Evolutionary conservation across 2,888 invertebrate species (phyloP), one percentile per base, ranked within the genome.

Genomic region (Lottia scabra): DNA sequence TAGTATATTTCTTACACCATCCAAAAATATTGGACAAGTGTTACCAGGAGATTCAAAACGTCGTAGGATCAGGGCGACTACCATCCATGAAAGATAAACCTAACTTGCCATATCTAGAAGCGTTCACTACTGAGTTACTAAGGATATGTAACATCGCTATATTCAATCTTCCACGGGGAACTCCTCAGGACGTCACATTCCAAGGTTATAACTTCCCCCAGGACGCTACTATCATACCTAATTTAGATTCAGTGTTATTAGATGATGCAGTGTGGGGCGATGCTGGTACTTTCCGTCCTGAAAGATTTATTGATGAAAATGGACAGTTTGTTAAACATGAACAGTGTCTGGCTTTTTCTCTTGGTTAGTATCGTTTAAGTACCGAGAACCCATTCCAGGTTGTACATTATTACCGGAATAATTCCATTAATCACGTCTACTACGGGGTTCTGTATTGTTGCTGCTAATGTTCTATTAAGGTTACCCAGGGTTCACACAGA

Each of bases 1-100:
- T 96, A 5, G 94, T 94, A 76, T 91, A 95, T 84, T 92, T 96
- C 85, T 95, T 95, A 12, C 92, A 94, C 66, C 93, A 96, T 85
- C 94, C 94, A 48, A 92, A 95, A 15, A 92, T 81, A 1, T 77
- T 79, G 45, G 68, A 73, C 6, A 78, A 73, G 43, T 75, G 79
- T 64, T 77, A 75, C 62, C 62, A 66, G 43, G 81, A 83, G 45
- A 76, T 84, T 23, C 72, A 78, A 30, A 76, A 80, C 6, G 86
- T 90, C 64, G 87, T 91, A 67, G 89, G 89, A 65, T 63, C 63
- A 10, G 70, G 75, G 13, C 71, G 78, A 2, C 68, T 75, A 4
- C 83, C 83, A 0, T 70, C 74, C 13, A 68, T 80, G 38, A 65
- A 62, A 6, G 81, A 85, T 71, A 78, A 75, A 63, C 43, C 74